phyloP scores from a whole-genome alignment of 2,888 invertebrate species.

The Mesorhabditis spiculigera region DNA sequence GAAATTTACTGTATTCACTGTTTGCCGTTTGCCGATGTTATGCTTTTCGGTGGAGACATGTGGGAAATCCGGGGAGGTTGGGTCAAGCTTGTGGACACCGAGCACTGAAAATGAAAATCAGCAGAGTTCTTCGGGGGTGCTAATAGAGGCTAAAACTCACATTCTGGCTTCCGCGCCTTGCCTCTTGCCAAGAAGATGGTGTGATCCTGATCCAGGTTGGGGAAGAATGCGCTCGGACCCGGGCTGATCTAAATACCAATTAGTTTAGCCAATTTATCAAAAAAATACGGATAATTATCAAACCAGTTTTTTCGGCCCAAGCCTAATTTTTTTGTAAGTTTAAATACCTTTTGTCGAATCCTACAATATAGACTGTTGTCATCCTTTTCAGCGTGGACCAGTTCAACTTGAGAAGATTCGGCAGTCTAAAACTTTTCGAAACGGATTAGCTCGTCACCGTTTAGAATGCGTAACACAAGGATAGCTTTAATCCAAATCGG shows the following conservation, averaged over 20 bases:
- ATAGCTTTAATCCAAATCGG: not conserved
- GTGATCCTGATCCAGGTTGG: not conserved
- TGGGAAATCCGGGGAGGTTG: not conserved
- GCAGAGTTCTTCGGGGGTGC: not conserved
- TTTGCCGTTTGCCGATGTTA: not conserved
- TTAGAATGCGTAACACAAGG: too few species aligned
- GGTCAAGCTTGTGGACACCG: conserved; percentile 2
- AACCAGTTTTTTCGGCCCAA: too few species aligned
- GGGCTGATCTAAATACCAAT: not conserved
- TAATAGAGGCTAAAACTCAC: conserved; percentile 1
- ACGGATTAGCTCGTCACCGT: too few species aligned
- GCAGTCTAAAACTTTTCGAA: not conserved
- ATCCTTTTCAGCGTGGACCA: not conserved
- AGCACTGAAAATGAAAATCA: not conserved
- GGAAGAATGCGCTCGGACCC: not conserved
- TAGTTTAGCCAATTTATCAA: not conserved
- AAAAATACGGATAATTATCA: too few species aligned
- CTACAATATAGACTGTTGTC: not conserved
- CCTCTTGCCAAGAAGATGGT: not conserved
- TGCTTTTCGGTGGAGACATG: not conserved
- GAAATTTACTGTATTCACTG: too few species aligned
- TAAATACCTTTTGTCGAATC: not conserved
- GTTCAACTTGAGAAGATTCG: not conserved
- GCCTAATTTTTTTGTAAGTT: too few species aligned
- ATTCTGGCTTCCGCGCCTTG: not conserved